Conservation (phyloP, 2,113 vertebrate species). For the Pelodiscus sinensis region DNA sequence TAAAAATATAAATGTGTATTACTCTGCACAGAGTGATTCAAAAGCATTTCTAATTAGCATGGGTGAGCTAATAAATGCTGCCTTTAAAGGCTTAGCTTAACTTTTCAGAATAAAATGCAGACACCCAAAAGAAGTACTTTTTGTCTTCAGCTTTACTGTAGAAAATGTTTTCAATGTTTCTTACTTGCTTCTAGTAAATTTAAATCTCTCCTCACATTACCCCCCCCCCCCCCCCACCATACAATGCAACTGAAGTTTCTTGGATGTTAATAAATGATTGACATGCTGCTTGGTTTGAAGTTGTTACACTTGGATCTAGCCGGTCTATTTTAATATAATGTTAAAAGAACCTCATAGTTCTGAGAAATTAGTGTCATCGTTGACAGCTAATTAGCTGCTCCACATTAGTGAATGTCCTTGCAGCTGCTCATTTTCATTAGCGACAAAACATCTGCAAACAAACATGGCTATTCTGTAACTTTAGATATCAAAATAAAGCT, state of each 20-base stretch:
- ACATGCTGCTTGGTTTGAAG: slow-evolving; percentile 13
- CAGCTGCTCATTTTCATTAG: slow-evolving; percentile 55
- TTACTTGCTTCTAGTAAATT: neutral
- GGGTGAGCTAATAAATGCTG: neutral
- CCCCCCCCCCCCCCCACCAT: neutral
- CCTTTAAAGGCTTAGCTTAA: neutral
- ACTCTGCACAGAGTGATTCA: neutral
- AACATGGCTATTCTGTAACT: slow-evolving; percentile 60
- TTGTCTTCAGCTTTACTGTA: accelerated
- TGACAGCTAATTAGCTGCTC: slow-evolving; percentile 66
- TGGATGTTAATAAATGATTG: neutral
- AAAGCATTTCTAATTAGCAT: neutral
- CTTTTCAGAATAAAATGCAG: neutral
- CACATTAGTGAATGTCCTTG: neutral
- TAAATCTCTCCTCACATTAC: neutral
- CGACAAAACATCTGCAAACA: slow-evolving; percentile 38
- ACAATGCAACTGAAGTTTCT: neutral
- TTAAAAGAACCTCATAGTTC: slow-evolving; percentile 34
- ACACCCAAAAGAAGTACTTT: neutral
- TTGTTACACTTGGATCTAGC: neutral
- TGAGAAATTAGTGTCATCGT: slow-evolving; percentile 53
- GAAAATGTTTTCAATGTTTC: neutral
- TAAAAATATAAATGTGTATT: neutral
- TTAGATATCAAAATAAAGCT: slow-evolving; percentile 65
- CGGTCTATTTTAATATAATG: neutral